Evolutionary conservation across 1,140 invertebrate species (phyloP).

Genomic region (Anadara kagoshimensis): DNA sequence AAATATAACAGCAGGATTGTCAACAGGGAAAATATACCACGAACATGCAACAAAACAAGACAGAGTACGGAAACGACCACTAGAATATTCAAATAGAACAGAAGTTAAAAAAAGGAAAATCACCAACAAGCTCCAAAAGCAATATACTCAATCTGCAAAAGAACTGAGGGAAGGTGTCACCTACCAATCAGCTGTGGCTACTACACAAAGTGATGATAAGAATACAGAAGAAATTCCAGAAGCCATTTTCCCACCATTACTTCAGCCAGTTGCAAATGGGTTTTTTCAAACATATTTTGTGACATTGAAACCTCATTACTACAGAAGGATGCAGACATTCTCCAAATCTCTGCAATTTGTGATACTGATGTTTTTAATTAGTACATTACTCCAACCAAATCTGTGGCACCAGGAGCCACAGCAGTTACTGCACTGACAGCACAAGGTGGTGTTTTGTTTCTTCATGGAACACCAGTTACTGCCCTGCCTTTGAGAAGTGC

Average conservation of each 20-base stretch:
- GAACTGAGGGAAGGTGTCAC: constrained; percentile 3
- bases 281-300: neutral
- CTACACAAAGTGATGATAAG: neutral
- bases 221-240: too few relatives aligned
- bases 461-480: neutral
- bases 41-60: neutral
- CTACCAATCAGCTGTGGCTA: neutral
- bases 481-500: neutral
- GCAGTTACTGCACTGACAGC: too few relatives aligned
- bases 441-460: too few relatives aligned
- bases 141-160: neutral
- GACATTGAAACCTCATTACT: neutral
- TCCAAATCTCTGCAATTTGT: too few relatives aligned
- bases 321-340: too few relatives aligned
- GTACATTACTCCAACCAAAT: too few relatives aligned
- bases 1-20: too few relatives aligned
- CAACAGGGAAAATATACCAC: too few relatives aligned
- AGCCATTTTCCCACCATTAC: neutral
- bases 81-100: neutral
- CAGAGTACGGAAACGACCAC: neutral
- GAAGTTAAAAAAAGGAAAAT: constrained; percentile 4
- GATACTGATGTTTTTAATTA: too few relatives aligned
- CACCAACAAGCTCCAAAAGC: neutral
- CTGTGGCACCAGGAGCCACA: too few relatives aligned
- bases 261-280: neutral